Evolutionary conservation across 2,888 invertebrate genomes (phyloP), one percentile per base, ranked within the genome.

Genomic region (Morinoia aosen): DNA sequence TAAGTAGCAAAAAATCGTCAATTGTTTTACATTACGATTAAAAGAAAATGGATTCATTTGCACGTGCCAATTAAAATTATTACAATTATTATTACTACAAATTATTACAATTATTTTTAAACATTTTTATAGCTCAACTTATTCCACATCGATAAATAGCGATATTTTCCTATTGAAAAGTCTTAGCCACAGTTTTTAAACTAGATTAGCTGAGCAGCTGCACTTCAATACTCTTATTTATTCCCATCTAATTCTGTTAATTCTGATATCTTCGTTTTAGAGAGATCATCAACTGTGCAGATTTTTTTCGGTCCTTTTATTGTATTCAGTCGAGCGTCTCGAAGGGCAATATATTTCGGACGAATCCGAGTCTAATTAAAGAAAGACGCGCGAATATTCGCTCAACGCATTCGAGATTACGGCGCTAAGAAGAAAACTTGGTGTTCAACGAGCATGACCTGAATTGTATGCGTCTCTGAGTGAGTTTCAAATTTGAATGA

Each of bases 371-470:
- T 57, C 93, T 93, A 93, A 93, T 93, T 93, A 93, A 93, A 93
- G 93, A 93, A 93, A 93, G 58, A 57, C 93, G 93, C 14, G 93
- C 93, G 93, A 93, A 93, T 58, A 93, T 93, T 93, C 93, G 19
- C 57, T 93, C 57, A 93, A 93, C 57, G 93, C 93, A 93, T 93
- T 93, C 14, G 57, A 93, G 93, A 93, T 93, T 93, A 93, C 93
- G 93, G n/a, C 19, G 10, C 93, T 14, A 57, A 19, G 33, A 93
- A 93, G 93, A 33, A 93, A 90, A 12, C 57, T 48, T 93, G 7
- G 93, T 25, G 57, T 39, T 57, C 48, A 93, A 93, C 11, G 10
- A 93, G 58, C 93, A 57, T 11, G 57, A 93, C 93, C 57, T 57
- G 93, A 57, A 56, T 90, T 33, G 16, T 76, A 76, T 16, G 76